Evolutionary conservation across 2,888 invertebrate genomes (phyloP), one percentile per base, ranked within the genome.

Genomic region (Bellardia bayeri): DNA sequence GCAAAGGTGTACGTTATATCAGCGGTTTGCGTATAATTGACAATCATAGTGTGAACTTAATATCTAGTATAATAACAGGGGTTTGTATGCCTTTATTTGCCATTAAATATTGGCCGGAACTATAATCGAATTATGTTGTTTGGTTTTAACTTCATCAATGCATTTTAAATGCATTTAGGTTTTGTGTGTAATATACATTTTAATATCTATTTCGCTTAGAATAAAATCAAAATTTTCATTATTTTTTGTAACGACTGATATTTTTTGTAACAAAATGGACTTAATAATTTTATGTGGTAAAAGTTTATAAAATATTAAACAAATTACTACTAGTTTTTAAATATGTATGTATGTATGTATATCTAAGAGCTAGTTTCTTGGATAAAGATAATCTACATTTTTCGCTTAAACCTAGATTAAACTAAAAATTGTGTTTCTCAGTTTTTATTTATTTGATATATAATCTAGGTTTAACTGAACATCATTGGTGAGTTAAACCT

Each of bases 31-130:
- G 96, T 89, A 94, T 98, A 72, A 93, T 98, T 63, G 97, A 98
- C 92, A 98, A 98, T 93, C 97, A 98, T 91, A 96, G 97, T 91
- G 97, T 98, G 0, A 98, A 98, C 94, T 95, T 98, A 63, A 94
- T 98, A 84, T 96, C 97, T 0, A 96, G 96, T 84, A 95, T 98
- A 75, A 93, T 96, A 9, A 97, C 96, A 90, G 97, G 96, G 1
- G 92, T 97, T 1, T 93, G 96, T 6, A 95, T 97, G 91, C 97
- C 97, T 13, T 94, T 95, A 89, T 90, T 97, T 42, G 95, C 95
- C 2, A 94, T 95, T 81, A 91, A 94, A 82, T 92, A 94, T 82
- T 96, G 95, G 95, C 95, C 95, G 4, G 92, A 91, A 76, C 89
- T 91, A 45, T 93, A 56, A 69, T 6, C 1, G 37, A 66, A 45